A percentile compares a stretch with the other conserved stretches of the same genome.
These are phyloP conservation scores for Hydrotaea cyrtoneurina DNA, from an alignment of 2,888 invertebrate genomes.

Conservation along the genomic window DNA sequence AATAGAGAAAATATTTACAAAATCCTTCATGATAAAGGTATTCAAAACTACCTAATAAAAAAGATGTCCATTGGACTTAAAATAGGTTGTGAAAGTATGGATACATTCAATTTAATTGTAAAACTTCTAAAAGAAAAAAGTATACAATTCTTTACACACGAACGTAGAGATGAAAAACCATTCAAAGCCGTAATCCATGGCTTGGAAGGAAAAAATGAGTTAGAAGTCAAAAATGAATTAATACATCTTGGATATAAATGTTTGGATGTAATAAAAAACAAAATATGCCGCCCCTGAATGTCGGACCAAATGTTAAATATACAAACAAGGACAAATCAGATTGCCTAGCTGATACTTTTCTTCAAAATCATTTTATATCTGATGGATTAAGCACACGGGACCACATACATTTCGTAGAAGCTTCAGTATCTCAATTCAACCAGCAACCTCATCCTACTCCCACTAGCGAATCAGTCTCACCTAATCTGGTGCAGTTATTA, in stretches of 20 bases:
- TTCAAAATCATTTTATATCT: too few relatives aligned
- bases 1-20: neutral
- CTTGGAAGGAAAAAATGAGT: neutral
- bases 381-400: too few relatives aligned
- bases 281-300: too few relatives aligned
- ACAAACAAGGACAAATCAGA: too few relatives aligned
- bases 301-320: too few relatives aligned
- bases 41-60: neutral
- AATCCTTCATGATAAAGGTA: neutral
- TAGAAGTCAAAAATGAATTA: neutral
- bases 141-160: neutral
- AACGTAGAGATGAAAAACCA: neutral
- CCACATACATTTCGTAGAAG: too few relatives aligned
- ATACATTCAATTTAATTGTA: neutral
- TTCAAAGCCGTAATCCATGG: neutral
- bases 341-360: too few relatives aligned
- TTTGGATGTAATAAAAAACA: neutral
- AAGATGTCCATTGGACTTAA: neutral
- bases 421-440: too few relatives aligned
- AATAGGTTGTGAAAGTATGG: neutral
- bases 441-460: too few relatives aligned
- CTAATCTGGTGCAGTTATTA: too few relatives aligned
- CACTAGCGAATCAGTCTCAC: too few relatives aligned
- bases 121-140: neutral
- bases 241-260: neutral